Evolutionary conservation across 2,113 vertebrate species (phyloP), one percentile per base, ranked within the genome.

Genomic region (Thamnophis sirtalis): DNA sequence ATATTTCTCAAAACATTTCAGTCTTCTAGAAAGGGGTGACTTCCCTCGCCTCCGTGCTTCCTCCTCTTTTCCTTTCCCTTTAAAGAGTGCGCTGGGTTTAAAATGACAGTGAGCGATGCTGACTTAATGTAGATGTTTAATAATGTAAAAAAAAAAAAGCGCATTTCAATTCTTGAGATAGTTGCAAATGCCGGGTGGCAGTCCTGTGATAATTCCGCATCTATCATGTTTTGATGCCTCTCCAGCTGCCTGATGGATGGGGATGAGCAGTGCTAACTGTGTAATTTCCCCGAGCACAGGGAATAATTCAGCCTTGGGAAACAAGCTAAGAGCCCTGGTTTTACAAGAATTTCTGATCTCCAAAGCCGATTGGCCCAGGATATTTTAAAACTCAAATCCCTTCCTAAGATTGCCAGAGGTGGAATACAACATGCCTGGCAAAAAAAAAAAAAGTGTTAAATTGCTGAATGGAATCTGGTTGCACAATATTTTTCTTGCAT

Each of bases 91-190:
- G 90, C 95, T 93, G 94, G 96, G 97, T 95, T 0, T 92, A 93
- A 96, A 95, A 96, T 97, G 97, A 97, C 98, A 98, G 96, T 97
- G 97, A 97, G 97, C 97, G 97, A 96, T 97, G 97, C 96, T 97
- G 97, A 98, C 97, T 98, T 97, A 98, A 98, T 97, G 96, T 97
- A 96, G 96, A 96, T 97, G 96, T 97, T 98, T 98, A 97, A 98
- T 98, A 98, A 97, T 97, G 96, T 95, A 97, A 96, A 94, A 96
- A 96, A 94, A n/a, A 43, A 97, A 96, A 93, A 96, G 96, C 97
- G 96, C 95, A 93, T 97, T 97, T 97, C 96, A 96, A 95, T 95
- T 97, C 95, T 95, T 96, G 95, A 60, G 43, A 95, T 96, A 95
- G 96, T 98, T 97, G 98, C 97, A 97, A 98, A 98, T 98, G 98